phyloP scores from a whole-genome alignment of 2,113 vertebrate species.

The Zapus hudsonius region DNA sequence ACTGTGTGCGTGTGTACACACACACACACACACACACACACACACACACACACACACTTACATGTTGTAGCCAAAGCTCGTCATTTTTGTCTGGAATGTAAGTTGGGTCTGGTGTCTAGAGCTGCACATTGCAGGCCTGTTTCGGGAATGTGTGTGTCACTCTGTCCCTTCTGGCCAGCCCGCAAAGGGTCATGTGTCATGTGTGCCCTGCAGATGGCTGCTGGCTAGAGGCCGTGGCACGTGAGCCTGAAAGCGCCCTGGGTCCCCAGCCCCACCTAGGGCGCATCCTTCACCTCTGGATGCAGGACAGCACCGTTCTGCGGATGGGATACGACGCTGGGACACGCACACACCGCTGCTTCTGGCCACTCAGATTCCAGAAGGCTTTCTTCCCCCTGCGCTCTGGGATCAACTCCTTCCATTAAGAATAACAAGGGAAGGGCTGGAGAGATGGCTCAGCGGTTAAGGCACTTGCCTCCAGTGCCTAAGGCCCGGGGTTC shows the following conservation, averaged over 20 bases:
- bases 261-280: neutral
- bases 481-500: too few species aligned
- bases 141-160: neutral
- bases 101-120: too few species aligned
- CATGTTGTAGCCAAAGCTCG: neutral
- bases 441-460: too few species aligned
- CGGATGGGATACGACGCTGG: constrained; percentile 50
- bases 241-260: constrained; percentile 10
- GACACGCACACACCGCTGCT: constrained; percentile 35
- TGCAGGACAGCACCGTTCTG: constrained; percentile 6
- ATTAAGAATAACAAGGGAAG: constrained; percentile 27
- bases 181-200: neutral
- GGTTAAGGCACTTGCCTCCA: too few species aligned
- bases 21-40: neutral
- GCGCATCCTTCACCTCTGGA: constrained; percentile 32
- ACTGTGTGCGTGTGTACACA: neutral
- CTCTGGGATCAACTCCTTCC: constrained; percentile 45
- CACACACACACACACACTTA: neutral
- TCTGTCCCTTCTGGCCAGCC: neutral
- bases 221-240: constrained; percentile 3
- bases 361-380: constrained; percentile 45
- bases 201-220: too few species aligned
- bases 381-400: constrained; percentile 49
- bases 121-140: neutral
- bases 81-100: neutral